Base-by-base conservation (phyloP, 2,113 vertebrate genomes). In the Tapirus terrestris region DNA sequence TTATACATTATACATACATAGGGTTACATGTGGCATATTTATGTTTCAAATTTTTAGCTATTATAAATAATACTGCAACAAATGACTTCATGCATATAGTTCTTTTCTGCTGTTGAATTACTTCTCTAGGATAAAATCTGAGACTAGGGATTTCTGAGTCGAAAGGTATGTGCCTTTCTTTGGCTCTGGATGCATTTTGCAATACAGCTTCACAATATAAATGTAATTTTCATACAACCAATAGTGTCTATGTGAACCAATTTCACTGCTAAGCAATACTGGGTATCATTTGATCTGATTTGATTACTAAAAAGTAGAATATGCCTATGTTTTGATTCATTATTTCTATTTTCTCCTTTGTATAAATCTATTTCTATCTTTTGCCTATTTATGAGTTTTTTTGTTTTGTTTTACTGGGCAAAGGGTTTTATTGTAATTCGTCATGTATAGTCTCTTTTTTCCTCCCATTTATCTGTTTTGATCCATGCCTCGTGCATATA, bases 301-400 rank as follows among this genome's bases (percentile, higher is more conserved):
- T 72, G n/a, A 77, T 91, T 83, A 93, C 18, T 68, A 92, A 92
- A 96, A 80, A 85, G 43, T 83, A 94, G 21, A 87, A 67, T 95
- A 39, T 90, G 39, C 67, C 89, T 93, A 73, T 80, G 20, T 79
- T 84, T 94, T 76, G 25, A n/a, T 56, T 63, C 33, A 60, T 94
- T 82, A 90, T 90, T 87, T 63, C 33, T 80, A 61, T 33, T 95
- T 96, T 92, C 65, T 43, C 27, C 21, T 36, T 91, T 84, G 39
- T 68, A 60, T 53, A 70, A 48, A 82, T 91, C 6, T 89, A 48
- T 73, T 91, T 84, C n/a, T 79, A 60, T 73, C 63, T 95, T 90
- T 88, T 92, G 18, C 23, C 25, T 56, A 56, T 51, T 87, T 70
- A 25, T 70, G 51, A 92, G 18, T 56, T 80, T 65, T 33, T 33